Evolutionary conservation across 2,797 vertebrate species (phyloP), one percentile per base, ranked within the genome.

Genomic region (Schizopygopsis malacanthus): DNA sequence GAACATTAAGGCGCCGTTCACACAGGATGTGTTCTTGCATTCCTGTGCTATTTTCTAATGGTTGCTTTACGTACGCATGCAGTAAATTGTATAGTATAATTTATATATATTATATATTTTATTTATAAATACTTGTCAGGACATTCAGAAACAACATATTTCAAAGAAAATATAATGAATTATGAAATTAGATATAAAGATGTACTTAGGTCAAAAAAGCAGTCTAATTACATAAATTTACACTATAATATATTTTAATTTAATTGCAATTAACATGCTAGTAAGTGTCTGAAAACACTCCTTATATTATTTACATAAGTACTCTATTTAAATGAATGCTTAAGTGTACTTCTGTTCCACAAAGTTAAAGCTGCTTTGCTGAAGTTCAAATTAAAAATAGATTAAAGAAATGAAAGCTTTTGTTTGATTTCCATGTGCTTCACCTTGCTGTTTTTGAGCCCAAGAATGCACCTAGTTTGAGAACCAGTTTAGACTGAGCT

Each of bases 1-100:
- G 77, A 59, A 45, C 37, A 61, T 45, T 79, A 43, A 61, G 52
- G 11, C 11, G 20, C 37, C 37, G 2, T 79, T 79, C n/a, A 45
- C 56, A 33, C 59, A 65, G 59, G 61, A 65, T 67, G 78, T 67
- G 78, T 50, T 80, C 59, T 11, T 67, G 43, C 43, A 67, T 80
- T 80, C 25, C 61, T 67, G 61, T 22, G 41, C 41, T 47, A 33
- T 47, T 47, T 65, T 16, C 50, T 50, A 37, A 67, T 50, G 41
- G n/a, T 22, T 80, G 13, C 77, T 65, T 65, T 25, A 47, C 0
- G 2, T 45, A 7, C 41, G 4, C 2, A 13, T 41, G 54, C 1
- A 33, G 28, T 33, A 33, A 33, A 33, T 33, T 33, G 28, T 33
- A 33, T 33, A 33, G 28, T 33, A 33, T 33, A 33, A 33, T 33